Conservation (phyloP, 92 coral and sea anemone species). For the Chrysogorgia sp. region DNA sequence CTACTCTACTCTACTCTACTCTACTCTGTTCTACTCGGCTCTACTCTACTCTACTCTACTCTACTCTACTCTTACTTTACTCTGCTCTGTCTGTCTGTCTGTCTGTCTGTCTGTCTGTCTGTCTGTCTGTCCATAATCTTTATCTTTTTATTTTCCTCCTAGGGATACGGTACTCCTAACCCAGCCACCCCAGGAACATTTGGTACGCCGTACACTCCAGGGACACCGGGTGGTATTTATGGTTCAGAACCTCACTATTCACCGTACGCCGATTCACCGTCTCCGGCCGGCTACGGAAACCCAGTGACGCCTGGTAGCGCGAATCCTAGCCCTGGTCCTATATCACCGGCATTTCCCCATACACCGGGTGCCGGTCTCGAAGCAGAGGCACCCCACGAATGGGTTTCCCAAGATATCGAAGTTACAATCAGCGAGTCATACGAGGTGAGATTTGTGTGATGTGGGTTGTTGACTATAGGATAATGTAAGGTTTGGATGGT, state of each 20-base stretch:
- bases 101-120: neutral
- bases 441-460: constrained; percentile 84
- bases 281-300: constrained; percentile 95
- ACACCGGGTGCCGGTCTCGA: constrained; percentile 96
- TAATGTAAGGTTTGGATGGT: too few species aligned
- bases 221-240: constrained; percentile 97
- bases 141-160: neutral
- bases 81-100: neutral
- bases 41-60: neutral
- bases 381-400: constrained; percentile 79
- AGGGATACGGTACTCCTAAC: constrained; percentile 94
- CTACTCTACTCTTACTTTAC: neutral
- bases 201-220: constrained; percentile 92
- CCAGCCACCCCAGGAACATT: constrained; percentile 98
- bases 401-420: constrained; percentile 95
- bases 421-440: constrained; percentile 86
- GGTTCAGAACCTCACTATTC: constrained; percentile 99
- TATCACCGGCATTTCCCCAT: constrained; percentile 94
- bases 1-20: neutral
- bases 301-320: constrained; percentile 97
- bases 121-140: neutral
- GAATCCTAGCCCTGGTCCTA: constrained; percentile 86
- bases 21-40: neutral
- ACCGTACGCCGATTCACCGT: constrained; percentile 95
- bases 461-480: too few species aligned